Evolutionary conservation across 2,113 vertebrate genomes (phyloP), one percentile per base, ranked within the genome.

Genomic region (Arothron firmamentum): DNA sequence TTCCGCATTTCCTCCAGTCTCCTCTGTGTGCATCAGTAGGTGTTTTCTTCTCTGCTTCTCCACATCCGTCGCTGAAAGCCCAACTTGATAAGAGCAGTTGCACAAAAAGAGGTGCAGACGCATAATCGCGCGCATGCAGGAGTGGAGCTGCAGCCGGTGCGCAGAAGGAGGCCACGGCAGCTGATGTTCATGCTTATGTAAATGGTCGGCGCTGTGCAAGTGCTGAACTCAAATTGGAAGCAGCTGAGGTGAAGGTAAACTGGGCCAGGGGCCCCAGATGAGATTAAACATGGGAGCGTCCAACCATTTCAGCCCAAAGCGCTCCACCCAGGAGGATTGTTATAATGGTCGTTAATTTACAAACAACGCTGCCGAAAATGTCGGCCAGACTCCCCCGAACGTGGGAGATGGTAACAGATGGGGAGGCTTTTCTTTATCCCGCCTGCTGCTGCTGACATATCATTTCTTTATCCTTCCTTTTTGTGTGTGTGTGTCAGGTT

Each of bases 221-320:
- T 62, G 70, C 70, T 50, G 49, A 74, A 67, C 34, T 58, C 28
- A 79, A 83, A 88, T 80, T 85, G 76, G 74, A 87, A 86, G 71
- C 83, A 87, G 84, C 75, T 86, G 82, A 80, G 59, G 72, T 70
- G 47, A 45, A 79, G 59, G 41, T 20, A 14, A 80, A 66, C 48
- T 31, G 59, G 73, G 63, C 61, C 56, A 43, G 70, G 48, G 55
- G 65, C 59, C 72, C 59, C 73, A 64, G 61, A 83, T 62, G 65
- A 77, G 77, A 74, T 76, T 77, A 75, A 67, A 53, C 67, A 34
- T 41, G 52, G 46, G 55, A 74, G 62, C 42, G 18, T 70, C 65
- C 64, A 68, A 59, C 43, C 5, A 25, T 41, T 28, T 62, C 43
- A 73, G 60, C 28, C 31, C 58, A 31, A 3, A 10, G 72, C 54